These are phyloP conservation scores for Entomobrya multifasciata DNA, from an alignment of 2,888 invertebrate species.

Conservation along the genomic window DNA sequence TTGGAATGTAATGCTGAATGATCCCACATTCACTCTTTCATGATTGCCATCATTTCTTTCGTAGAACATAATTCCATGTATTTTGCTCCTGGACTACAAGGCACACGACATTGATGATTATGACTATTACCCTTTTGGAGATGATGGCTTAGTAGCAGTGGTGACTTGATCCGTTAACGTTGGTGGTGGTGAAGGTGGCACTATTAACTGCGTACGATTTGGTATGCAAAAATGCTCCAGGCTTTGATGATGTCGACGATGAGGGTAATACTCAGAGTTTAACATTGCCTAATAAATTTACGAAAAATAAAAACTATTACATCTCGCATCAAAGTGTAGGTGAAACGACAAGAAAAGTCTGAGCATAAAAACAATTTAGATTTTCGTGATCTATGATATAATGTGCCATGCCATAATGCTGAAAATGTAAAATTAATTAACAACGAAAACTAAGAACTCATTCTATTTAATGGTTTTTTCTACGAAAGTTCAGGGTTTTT, in stretches of 20 bases:
- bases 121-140: conserved; percentile 50
- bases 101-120: conserved; percentile 61
- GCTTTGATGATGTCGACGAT: background rate
- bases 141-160: background rate
- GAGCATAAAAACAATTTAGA: background rate
- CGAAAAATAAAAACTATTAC: background rate
- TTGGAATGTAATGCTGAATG: background rate
- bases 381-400: background rate
- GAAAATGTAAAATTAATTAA: conserved; percentile 23
- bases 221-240: conserved; percentile 45
- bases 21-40: background rate
- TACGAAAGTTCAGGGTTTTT: background rate
- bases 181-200: background rate
- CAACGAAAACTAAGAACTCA: background rate
- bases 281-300: conserved; percentile 38
- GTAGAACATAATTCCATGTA: background rate
- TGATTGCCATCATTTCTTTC: background rate
- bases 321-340: conserved; percentile 14
- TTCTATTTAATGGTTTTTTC: conserved; percentile 28
- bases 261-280: too few species aligned
- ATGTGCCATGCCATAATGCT: too few species aligned
- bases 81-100: conserved; percentile 62
- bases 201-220: conserved; percentile 42
- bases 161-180: too few species aligned
- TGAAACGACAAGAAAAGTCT: background rate